A percentile compares a stretch with the other conserved stretches of the same genome.
These are phyloP conservation scores for Drosophila nr. medialis DNA, from an alignment of 2,888 invertebrate genomes.

Conservation along the genomic window DNA sequence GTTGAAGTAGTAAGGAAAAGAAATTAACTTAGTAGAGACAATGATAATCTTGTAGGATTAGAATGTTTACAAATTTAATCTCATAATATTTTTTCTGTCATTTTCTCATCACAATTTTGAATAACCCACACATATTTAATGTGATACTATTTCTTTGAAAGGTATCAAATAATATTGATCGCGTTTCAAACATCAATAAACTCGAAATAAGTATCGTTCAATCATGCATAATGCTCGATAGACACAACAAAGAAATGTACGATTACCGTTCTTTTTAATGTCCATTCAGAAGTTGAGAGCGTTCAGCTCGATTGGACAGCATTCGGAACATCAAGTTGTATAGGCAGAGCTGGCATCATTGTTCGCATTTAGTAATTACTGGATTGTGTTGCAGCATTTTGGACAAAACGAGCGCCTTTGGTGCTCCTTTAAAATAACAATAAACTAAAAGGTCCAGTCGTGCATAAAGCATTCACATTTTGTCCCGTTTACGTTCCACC, in stretches of 20 bases:
- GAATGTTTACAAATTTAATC: too few relatives aligned
- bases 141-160: background rate
- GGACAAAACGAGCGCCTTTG: slow-evolving; percentile 11
- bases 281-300: background rate
- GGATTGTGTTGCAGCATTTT: slow-evolving; percentile 16
- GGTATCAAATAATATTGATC: background rate
- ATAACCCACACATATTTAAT: too few relatives aligned
- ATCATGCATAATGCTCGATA: background rate
- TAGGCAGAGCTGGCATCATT: slow-evolving; percentile 12
- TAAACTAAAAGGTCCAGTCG: slow-evolving; percentile 79
- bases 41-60: too few relatives aligned
- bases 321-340: slow-evolving; percentile 13
- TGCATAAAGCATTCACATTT: slow-evolving; percentile 74
- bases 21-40: too few relatives aligned
- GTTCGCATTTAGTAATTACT: slow-evolving; percentile 53
- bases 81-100: too few relatives aligned
- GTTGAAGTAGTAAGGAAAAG: background rate
- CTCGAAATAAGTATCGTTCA: background rate
- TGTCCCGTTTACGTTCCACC: slow-evolving; percentile 27
- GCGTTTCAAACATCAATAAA: background rate
- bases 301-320: slow-evolving; percentile 26
- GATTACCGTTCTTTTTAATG: background rate
- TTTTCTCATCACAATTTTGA: too few relatives aligned
- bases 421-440: slow-evolving; percentile 66
- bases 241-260: background rate